Conservation (phyloP, 2,797 vertebrate genomes). For the Notoglanidium macrostoma region DNA sequence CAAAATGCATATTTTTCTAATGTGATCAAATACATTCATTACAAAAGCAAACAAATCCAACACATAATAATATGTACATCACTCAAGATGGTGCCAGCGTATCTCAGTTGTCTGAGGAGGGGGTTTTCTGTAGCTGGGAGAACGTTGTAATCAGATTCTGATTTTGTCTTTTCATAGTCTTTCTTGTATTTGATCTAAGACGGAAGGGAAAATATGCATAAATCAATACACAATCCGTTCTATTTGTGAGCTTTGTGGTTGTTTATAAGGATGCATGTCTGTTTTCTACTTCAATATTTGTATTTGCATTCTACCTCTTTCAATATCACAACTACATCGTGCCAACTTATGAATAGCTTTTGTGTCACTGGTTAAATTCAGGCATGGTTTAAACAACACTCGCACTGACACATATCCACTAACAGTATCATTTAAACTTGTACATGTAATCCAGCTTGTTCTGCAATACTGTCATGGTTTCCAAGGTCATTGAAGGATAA, state of each 20-base stretch:
- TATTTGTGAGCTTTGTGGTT: neutral
- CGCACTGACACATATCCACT: neutral
- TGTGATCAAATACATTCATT: neutral
- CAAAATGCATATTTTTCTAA: neutral
- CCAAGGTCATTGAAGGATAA: neutral
- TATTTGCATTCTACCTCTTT: neutral
- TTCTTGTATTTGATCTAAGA: slow-evolving; percentile 90
- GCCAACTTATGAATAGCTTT: slow-evolving; percentile 7
- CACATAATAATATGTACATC: slow-evolving; percentile 81
- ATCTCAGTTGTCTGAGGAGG: slow-evolving; percentile 86
- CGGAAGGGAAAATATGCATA: slow-evolving; percentile 2
- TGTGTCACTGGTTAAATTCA: slow-evolving; percentile 1
- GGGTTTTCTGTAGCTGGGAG: slow-evolving; percentile 97
- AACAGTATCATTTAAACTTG: neutral
- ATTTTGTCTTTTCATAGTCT: slow-evolving; percentile 90
- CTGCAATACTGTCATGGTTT: slow-evolving; percentile 4
- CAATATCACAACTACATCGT: neutral
- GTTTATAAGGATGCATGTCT: neutral
- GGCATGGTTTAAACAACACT: neutral
- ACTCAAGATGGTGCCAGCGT: slow-evolving; percentile 85
- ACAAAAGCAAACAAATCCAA: slow-evolving; percentile 1
- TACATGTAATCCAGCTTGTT: neutral
- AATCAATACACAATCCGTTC: neutral
- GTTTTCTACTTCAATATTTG: neutral
- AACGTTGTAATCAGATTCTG: slow-evolving; percentile 86